Base-by-base conservation (phyloP, 2,797 vertebrate genomes). In the Hafferia zeledoni region DNA sequence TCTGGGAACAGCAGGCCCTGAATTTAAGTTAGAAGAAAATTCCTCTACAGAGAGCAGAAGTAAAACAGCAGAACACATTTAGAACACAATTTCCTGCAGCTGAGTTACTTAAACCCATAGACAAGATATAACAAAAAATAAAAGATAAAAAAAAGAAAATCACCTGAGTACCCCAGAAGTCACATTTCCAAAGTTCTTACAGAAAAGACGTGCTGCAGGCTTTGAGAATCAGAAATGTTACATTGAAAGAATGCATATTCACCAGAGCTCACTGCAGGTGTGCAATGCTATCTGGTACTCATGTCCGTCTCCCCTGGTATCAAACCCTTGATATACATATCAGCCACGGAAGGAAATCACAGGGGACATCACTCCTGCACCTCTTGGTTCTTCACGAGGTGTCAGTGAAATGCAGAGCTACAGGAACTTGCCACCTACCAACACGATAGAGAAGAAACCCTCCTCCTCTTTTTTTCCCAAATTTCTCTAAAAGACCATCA, bases 401-500 rank as follows among this genome's bases (percentile, higher is more conserved):
- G 4, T 2, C 19, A 82, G 3, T 55, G 70, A 93, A 92, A 79
- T 15, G 22, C 16, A 82, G 50, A 82, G 13, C n/a, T 46, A 31
- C 1, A 78, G 25, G 35, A 76, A 8, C 4, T 57, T 57, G 11
- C 15, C 12, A 70, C n/a, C 30, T 39, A 47, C 31, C n/a, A 59
- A 46, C 8, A 76, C 3, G 15, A 53, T 33, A 79, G 0, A 71
- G 23, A 4, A 84, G 27, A 89, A 24, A n/a, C 3, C 5, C 6
- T 15, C 7, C 3, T 2, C 11, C 9, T 11, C n/a, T 39, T 25
- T 22, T 44, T 20, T 8, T 0, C 3, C 3, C 3, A 19, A 31
- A 46, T 6, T 46, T 77, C 9, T 49, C 24, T 17, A 3, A 28
- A 72, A 83, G n/a, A 4, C 0, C 0, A 1, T 9, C 3, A 81